phyloP scores from a whole-genome alignment of 2,113 vertebrate species.

The Cyphomyrus plagiostoma region DNA sequence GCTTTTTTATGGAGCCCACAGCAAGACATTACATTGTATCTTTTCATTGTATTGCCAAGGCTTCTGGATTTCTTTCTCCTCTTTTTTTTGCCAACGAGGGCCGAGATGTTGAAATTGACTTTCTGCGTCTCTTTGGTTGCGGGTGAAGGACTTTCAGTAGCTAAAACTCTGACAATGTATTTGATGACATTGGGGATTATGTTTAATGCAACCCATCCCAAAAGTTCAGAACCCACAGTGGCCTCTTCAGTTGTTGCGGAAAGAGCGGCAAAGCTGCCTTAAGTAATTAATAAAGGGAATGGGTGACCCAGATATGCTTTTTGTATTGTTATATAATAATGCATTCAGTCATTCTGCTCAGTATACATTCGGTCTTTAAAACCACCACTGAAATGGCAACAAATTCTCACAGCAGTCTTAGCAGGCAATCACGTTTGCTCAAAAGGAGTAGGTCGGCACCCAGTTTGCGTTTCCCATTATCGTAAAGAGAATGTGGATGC shows the following conservation, averaged over 20 bases:
- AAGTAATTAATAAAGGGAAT: not conserved
- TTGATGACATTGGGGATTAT: not conserved
- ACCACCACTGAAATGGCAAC: not conserved
- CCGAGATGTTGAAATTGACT: not conserved
- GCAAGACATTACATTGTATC: not conserved
- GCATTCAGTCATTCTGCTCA: not conserved
- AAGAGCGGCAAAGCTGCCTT: not conserved
- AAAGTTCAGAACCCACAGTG: not conserved
- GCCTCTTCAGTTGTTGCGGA: not conserved
- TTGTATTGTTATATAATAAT: not conserved
- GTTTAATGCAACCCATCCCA: not conserved
- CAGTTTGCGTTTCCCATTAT: not conserved
- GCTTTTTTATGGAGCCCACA: not conserved
- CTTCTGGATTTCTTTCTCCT: not conserved
- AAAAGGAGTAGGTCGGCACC: not conserved
- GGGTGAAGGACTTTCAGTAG: not conserved
- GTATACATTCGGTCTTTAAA: not conserved
- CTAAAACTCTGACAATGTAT: not conserved
- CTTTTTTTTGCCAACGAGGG: not conserved
- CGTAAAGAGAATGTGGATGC: not conserved
- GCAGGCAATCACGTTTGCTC: not conserved
- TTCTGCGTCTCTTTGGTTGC: not conserved
- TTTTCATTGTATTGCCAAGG: not conserved
- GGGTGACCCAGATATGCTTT: not conserved
- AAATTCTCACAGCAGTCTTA: not conserved